phyloP scores from a whole-genome alignment of 1,140 invertebrate species.

The Drosophila varians region DNA sequence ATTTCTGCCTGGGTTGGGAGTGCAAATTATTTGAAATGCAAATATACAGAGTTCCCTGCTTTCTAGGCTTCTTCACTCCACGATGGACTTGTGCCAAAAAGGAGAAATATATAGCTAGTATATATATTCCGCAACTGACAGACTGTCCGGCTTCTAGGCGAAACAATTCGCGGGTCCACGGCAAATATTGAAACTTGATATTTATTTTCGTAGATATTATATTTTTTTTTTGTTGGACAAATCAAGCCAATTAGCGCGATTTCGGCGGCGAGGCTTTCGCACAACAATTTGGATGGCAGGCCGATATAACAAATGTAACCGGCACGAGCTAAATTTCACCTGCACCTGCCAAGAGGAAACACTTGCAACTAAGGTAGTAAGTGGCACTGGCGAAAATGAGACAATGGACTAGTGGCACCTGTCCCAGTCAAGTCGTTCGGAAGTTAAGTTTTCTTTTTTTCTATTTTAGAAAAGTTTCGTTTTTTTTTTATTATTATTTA shows the following conservation, averaged over 20 bases:
- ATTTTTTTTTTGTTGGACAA: conserved; percentile 23
- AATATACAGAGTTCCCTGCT: conserved; percentile 25
- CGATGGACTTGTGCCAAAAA: conserved; percentile 40
- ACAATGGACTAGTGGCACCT: neutral
- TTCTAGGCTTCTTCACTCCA: conserved; percentile 19
- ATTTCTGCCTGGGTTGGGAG: conserved; percentile 4
- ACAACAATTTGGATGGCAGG: neutral
- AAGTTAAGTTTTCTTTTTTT: conserved; percentile 6
- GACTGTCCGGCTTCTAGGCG: conserved; percentile 16
- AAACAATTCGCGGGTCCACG: conserved; percentile 38
- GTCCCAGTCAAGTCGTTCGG: conserved; percentile 2
- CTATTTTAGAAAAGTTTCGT: neutral
- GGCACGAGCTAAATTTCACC: conserved; percentile 42
- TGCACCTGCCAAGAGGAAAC: conserved; percentile 12
- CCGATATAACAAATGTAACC: conserved; percentile 20
- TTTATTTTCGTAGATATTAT: conserved; percentile 24
- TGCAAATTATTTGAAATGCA: conserved; percentile 48
- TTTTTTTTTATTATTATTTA: neutral
- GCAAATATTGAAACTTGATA: conserved; percentile 71
- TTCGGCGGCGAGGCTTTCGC: conserved; percentile 29
- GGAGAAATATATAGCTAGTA: conserved; percentile 27
- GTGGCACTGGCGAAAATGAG: conserved; percentile 1
- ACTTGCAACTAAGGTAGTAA: neutral
- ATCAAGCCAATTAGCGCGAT: conserved; percentile 67
- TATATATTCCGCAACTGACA: conserved; percentile 30